phyloP scores from a whole-genome alignment of 2,113 vertebrate species.

The Oophaga pumilio region DNA sequence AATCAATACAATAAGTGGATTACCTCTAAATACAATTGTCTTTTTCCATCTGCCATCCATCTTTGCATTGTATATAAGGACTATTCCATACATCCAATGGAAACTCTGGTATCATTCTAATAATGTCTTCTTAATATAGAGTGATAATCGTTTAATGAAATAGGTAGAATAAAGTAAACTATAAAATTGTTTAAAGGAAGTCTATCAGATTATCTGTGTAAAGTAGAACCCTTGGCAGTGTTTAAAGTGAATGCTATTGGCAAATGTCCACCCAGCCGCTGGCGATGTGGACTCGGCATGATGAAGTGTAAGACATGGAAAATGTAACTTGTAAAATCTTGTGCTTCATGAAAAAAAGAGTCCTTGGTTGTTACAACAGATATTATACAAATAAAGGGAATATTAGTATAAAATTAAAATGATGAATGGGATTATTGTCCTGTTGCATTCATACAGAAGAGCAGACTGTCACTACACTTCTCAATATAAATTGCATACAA shows the following conservation, averaged over 20 bases:
- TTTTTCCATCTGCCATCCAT: neutral
- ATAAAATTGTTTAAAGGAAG: slow-evolving; percentile 45
- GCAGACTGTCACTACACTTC: too few species aligned
- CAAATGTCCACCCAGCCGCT: slow-evolving; percentile 11
- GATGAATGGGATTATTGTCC: neutral
- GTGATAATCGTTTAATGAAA: slow-evolving; percentile 29
- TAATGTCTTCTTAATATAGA: neutral
- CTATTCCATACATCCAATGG: neutral
- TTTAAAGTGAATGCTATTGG: slow-evolving; percentile 38
- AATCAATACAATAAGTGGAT: neutral
- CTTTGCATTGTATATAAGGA: neutral
- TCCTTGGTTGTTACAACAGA: neutral
- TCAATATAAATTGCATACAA: too few species aligned
- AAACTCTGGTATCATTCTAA: neutral
- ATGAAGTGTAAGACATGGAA: slow-evolving; percentile 41
- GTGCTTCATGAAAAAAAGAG: neutral
- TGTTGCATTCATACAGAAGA: too few species aligned
- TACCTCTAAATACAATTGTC: neutral
- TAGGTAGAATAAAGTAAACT: slow-evolving; percentile 35
- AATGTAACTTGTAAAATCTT: slow-evolving; percentile 16
- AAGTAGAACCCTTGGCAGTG: slow-evolving; percentile 35
- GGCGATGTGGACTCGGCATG: slow-evolving; percentile 21
- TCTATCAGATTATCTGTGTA: slow-evolving; percentile 37
- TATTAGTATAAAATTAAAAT: neutral
- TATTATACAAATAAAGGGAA: neutral